Conservation (phyloP, 2,113 vertebrate genomes). For the Montifringilla adamsi region DNA sequence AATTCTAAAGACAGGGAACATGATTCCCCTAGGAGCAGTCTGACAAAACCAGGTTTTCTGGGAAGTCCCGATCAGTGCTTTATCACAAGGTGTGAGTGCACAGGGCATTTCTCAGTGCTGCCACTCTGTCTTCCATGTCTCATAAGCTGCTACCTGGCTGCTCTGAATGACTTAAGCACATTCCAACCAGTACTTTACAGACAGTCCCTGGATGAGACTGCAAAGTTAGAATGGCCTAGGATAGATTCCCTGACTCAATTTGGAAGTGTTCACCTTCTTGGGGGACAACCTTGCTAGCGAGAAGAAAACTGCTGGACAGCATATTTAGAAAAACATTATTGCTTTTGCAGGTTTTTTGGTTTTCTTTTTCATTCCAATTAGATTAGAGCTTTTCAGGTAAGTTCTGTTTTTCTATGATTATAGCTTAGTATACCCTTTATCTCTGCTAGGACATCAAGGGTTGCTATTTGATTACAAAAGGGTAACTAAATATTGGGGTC, state of each 20-base stretch:
- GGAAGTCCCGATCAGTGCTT: background rate
- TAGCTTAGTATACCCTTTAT: accelerated
- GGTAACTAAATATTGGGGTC: background rate
- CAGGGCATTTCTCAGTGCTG: background rate
- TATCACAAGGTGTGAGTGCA: background rate
- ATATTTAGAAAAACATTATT: background rate
- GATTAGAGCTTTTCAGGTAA: background rate
- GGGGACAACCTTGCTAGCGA: background rate
- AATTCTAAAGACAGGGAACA: background rate
- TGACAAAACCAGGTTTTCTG: background rate
- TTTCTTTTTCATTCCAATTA: background rate
- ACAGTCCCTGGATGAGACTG: background rate
- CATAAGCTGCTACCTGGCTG: background rate
- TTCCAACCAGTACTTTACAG: background rate
- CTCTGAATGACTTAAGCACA: background rate
- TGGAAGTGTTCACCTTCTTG: background rate
- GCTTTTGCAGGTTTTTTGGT: background rate
- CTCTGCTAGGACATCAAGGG: background rate
- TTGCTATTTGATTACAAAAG: background rate
- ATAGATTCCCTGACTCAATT: background rate
- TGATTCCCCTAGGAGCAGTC: background rate
- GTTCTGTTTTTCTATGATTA: background rate
- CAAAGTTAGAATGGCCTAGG: background rate
- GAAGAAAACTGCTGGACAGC: background rate
- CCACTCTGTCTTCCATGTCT: background rate